Evolutionary conservation across 2,797 vertebrate species (phyloP), one percentile per base, ranked within the genome.

Genomic region (Remorina albescens): DNA sequence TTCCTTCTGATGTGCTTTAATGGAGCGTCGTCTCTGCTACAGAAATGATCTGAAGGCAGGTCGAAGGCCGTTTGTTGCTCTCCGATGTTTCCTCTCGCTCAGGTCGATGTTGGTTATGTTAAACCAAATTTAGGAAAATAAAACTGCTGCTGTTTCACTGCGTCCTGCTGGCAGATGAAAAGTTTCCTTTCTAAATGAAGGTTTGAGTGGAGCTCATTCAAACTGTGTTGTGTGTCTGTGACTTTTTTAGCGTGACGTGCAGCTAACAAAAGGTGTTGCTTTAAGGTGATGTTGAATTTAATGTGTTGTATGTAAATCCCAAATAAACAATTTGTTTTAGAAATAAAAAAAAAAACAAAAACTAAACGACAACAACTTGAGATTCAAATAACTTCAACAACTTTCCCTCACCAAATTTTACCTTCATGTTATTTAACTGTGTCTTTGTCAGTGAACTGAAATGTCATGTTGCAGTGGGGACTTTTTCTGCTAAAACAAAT

Each of bases 1-100:
- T 73, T 58, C 64, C 62, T 64, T 64, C 63, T 51, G 23, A 32
- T 42, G 62, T 84, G 68, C 83, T 89, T 84, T 83, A 82, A 85
- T 60, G 19, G 50, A 47, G 58, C 46, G 60, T 79, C 6, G 42
- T 60, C 54, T 83, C 57, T 70, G 69, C 55, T 28, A 30, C 41
- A 81, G 67, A 74, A 64, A 57, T 37, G 21, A 47, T 56, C 26
- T 8, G 39, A 81, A 85, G 78, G 55, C 44, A 30, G 47, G 41
- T 53, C 16, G 75, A 71, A 49, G 25, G 44, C 19, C 36, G 50
- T 67, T 68, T 67, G 46, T 53, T 67, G 64, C 58, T 49, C 71
- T 67, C 6, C 3, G 9, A 2, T 28, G 44, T 62, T 56, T 55
- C 13, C 34, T 19, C 15, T 36, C 42, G 60, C 28, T 84, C 34